Conservation (phyloP, 2,797 vertebrate genomes). For the Tenualosa ilisha region DNA sequence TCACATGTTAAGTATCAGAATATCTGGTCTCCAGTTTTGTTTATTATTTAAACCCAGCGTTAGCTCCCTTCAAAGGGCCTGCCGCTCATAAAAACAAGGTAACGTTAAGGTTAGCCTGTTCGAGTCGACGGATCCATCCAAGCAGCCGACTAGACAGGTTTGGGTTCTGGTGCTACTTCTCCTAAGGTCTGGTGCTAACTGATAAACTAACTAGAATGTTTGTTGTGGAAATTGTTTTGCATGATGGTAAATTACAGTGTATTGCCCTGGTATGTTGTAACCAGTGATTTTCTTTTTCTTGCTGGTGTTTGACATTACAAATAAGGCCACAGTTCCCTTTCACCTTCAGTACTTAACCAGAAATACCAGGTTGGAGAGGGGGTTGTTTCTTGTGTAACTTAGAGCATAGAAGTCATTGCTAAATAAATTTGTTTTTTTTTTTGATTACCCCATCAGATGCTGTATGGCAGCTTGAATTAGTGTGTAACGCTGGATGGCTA, state of each 20-base stretch:
- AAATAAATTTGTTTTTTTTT: background rate
- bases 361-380: background rate
- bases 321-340: background rate
- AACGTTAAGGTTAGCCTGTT: conserved; percentile 4
- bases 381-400: background rate
- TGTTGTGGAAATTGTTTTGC: background rate
- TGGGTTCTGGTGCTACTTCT: background rate
- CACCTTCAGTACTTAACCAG: background rate
- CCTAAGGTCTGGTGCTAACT: background rate
- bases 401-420: background rate
- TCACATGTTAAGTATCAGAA: background rate
- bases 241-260: background rate
- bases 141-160: background rate
- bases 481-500: background rate
- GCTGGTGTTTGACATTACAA: conserved; percentile 1
- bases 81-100: conserved; percentile 16
- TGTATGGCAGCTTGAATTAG: background rate
- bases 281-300: background rate
- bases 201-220: background rate
- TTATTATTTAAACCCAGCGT: background rate
- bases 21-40: background rate
- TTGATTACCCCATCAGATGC: background rate
- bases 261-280: background rate
- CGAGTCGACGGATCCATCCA: conserved; percentile 10
- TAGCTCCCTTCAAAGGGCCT: background rate